A percentile compares a stretch with the other conserved stretches of the same genome.
phyloP scores from a whole-genome alignment of 2,888 invertebrate genomes.

The Polydrusus tereticollis region DNA sequence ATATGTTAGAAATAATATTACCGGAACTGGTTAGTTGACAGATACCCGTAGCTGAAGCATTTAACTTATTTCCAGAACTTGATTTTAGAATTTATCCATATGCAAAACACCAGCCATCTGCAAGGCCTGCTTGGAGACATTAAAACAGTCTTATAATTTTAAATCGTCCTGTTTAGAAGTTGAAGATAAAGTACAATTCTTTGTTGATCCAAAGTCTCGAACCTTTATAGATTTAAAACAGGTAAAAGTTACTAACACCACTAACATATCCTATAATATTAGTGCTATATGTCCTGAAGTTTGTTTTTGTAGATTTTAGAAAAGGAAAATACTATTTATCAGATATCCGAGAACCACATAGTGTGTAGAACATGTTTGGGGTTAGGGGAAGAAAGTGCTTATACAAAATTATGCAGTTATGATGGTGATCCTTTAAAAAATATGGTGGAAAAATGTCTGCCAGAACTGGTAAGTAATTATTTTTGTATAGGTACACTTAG shows the following conservation, averaged over 20 bases:
- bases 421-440: constrained; percentile 46
- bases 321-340: constrained; percentile 2
- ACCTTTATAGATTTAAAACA: constrained; percentile 31
- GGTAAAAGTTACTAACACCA: constrained; percentile 23
- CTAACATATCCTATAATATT: too few relatives aligned
- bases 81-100: constrained; percentile 40
- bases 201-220: constrained; percentile 22
- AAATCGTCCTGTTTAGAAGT: constrained; percentile 47
- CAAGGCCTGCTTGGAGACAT: constrained; percentile 34
- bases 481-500: too few relatives aligned
- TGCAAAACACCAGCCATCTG: constrained; percentile 41
- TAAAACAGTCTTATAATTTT: constrained; percentile 44
- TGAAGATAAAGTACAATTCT: constrained; percentile 47
- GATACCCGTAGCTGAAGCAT: too few relatives aligned
- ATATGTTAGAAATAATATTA: constrained; percentile 44
- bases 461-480: constrained; percentile 46
- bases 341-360: neutral
- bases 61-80: too few relatives aligned
- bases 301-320: constrained; percentile 13
- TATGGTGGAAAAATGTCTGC: constrained; percentile 49
- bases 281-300: neutral
- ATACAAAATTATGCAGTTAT: constrained; percentile 37
- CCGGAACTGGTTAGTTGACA: constrained; percentile 45
- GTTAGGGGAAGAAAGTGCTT: constrained; percentile 5
- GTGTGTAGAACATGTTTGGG: constrained; percentile 47